Percentiles rank a stretch among this genome's conserved stretches.
Evolutionary conservation across 2,888 invertebrate species (phyloP).

Genomic region (Sialis lutaria): DNA sequence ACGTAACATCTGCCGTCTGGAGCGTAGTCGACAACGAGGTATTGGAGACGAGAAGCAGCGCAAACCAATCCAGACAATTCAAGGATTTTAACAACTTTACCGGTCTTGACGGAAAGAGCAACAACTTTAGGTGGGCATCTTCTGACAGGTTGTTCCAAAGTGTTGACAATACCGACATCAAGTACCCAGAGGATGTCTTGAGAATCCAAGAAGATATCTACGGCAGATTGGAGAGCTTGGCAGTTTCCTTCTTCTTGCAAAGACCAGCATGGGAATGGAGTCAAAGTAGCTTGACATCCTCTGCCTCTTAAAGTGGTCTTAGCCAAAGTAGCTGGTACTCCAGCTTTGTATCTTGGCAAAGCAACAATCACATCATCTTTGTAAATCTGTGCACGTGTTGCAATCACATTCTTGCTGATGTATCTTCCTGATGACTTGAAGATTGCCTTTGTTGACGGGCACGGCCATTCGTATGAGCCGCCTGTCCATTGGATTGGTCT

Average conservation of each 20-base stretch:
- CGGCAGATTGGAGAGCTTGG: slow-evolving; percentile 46
- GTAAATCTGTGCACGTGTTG: slow-evolving; percentile 37
- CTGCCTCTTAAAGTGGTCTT: slow-evolving; percentile 27
- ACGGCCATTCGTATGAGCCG: slow-evolving; percentile 30
- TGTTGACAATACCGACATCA: slow-evolving; percentile 52
- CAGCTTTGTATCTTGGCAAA: slow-evolving; percentile 31
- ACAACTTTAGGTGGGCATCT: slow-evolving; percentile 53
- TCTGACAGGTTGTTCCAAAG: slow-evolving; percentile 41
- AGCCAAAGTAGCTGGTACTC: slow-evolving; percentile 50
- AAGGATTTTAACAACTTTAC: slow-evolving; percentile 41
- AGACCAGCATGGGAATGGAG: slow-evolving; percentile 45
- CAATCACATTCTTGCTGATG: slow-evolving; percentile 37
- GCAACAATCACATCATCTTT: slow-evolving; percentile 35
- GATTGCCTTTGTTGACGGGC: slow-evolving; percentile 32
- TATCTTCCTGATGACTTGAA: slow-evolving; percentile 37
- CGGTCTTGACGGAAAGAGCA: slow-evolving; percentile 37
- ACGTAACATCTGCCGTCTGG: slow-evolving; percentile 40
- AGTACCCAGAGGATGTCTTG: slow-evolving; percentile 55
- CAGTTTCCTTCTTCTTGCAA: slow-evolving; percentile 47
- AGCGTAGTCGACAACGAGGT: slow-evolving; percentile 47
- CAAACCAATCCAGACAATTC: slow-evolving; percentile 39
- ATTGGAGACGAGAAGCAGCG: slow-evolving; percentile 44
- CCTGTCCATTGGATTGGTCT: slow-evolving; percentile 23
- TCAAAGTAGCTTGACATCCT: slow-evolving; percentile 28
- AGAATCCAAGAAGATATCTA: slow-evolving; percentile 42